A percentile compares a stretch with the other conserved stretches of the same genome.
Conservation (phyloP, 1,140 invertebrate species). For the Micrasema longulum region DNA sequence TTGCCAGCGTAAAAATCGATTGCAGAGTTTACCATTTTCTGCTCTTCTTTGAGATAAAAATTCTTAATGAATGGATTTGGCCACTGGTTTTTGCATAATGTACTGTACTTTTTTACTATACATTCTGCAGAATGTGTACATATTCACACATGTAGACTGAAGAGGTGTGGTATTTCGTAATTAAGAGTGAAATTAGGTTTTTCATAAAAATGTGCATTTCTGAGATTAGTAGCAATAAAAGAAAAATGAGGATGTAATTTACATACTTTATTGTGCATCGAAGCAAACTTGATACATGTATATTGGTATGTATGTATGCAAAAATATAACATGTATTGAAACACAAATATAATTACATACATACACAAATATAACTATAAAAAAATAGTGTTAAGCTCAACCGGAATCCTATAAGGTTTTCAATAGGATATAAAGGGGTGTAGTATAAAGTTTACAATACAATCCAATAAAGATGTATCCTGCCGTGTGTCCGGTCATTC, state of each 20-base stretch:
- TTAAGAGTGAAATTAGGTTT: too few relatives aligned
- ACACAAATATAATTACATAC: constrained; percentile 31
- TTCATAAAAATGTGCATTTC: not conserved
- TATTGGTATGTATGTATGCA: constrained; percentile 40
- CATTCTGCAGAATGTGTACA: too few relatives aligned
- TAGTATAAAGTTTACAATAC: constrained; percentile 40
- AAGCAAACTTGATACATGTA: constrained; percentile 46
- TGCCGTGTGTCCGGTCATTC: constrained; percentile 42
- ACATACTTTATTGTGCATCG: constrained; percentile 49
- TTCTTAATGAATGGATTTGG: too few relatives aligned
- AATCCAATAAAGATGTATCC: constrained; percentile 48
- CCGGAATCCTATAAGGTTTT: constrained; percentile 35
- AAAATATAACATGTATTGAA: constrained; percentile 25
- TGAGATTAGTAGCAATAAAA: not conserved
- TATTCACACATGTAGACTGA: too few relatives aligned
- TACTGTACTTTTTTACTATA: too few relatives aligned
- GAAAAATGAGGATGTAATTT: constrained; percentile 26
- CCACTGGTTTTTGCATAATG: too few relatives aligned
- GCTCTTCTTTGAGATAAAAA: too few relatives aligned
- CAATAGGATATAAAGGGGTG: constrained; percentile 37
- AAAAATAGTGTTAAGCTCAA: constrained; percentile 45
- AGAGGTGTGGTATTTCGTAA: not conserved
- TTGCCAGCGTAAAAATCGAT: too few relatives aligned
- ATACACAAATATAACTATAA: constrained; percentile 45
- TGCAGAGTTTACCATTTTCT: too few relatives aligned